Base-by-base conservation (phyloP, 2,797 vertebrate species). In the Rhyacichthys aspro region DNA sequence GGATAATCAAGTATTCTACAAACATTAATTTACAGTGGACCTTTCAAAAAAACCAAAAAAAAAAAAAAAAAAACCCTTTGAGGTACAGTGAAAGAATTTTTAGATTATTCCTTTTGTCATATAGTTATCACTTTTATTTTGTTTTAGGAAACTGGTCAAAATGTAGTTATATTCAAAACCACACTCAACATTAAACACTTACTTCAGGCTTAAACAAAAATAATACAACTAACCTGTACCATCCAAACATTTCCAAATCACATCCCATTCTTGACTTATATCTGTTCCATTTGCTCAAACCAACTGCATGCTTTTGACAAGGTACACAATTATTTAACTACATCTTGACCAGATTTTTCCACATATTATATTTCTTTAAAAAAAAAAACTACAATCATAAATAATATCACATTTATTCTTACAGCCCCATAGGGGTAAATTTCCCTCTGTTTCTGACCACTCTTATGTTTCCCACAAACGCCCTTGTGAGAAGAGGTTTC, bases 401-500 rank as follows among this genome's bases (percentile, higher is more conserved):
- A 90, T 52, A 52, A 52, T 87, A 91, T 75, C 61, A 76, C 67
- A 72, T 53, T 73, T 78, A 60, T 58, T 83, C 70, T 81, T 52
- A 88, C 75, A 85, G 85, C 92, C 93, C 93, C 93, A 92, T 92
- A 90, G 90, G 92, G 92, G 92, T 91, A 81, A 90, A 82, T 81
- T 72, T 67, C 67, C 68, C 56, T 78, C 57, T 85, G 56, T 55
- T 42, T 57, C 23, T 38, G 42, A 50, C 59, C 59, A 28, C 41
- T 72, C 70, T 59, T 74, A 57, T 41, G 39, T 66, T 78, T 67
- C 70, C 73, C 63, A 59, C 57, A 58, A 67, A 63, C 84, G 79
- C 72, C 63, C 76, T 84, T 70, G 55, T 28, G 15, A 45, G 61
- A 77, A 67, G 67, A 81, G 56, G 63, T 37, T 76, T 59, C 41